A percentile compares a stretch with the other conserved stretches of the same genome.
phyloP scores from a whole-genome alignment of 2,797 vertebrate species.

The Pampus argenteus region DNA sequence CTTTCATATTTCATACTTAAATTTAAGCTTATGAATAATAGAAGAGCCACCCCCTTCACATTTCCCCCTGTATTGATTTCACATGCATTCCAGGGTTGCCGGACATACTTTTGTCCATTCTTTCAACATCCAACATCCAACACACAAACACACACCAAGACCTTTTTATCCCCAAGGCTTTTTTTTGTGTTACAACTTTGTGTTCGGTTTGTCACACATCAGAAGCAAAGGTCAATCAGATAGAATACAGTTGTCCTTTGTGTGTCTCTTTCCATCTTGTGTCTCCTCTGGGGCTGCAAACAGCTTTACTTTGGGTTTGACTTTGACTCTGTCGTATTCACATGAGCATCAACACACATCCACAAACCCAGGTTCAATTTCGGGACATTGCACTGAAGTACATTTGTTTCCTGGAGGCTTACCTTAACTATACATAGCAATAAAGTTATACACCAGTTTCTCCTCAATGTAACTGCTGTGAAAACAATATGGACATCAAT shows the following conservation, averaged over 20 bases:
- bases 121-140: constrained; percentile 45
- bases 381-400: constrained; percentile 28
- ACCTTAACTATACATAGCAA: constrained; percentile 4
- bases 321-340: constrained; percentile 33
- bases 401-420: constrained; percentile 5
- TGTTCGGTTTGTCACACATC: constrained; percentile 65
- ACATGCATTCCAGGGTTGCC: constrained; percentile 58
- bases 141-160: constrained; percentile 36
- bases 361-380: constrained; percentile 27
- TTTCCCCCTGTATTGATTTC: constrained; percentile 68
- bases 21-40: constrained; percentile 64
- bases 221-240: constrained; percentile 61
- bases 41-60: constrained; percentile 42
- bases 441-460: constrained; percentile 19
- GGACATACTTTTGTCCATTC: constrained; percentile 61
- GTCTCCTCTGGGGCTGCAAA: constrained; percentile 42
- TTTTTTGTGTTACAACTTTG: constrained; percentile 54
- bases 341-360: background rate
- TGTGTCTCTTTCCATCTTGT: constrained; percentile 62
- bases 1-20: constrained; percentile 70
- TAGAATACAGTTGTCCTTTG: constrained; percentile 71
- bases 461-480: constrained; percentile 34
- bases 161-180: constrained; percentile 20
- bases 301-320: constrained; percentile 54
- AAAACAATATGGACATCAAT: constrained; percentile 42